Conservation (phyloP, 2,888 invertebrate genomes). For the Fragum sueziense region DNA sequence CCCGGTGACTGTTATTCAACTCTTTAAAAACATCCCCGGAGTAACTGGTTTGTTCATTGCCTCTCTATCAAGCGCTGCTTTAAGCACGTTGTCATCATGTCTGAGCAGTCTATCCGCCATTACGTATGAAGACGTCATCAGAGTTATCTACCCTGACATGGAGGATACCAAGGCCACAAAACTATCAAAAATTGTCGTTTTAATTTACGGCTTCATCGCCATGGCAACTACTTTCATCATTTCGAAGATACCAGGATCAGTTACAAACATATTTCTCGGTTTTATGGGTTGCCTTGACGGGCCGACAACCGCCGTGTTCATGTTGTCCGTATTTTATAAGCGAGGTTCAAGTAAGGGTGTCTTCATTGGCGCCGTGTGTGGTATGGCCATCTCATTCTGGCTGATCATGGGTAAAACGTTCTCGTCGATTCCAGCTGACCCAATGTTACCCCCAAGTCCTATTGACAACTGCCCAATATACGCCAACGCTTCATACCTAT, state of each 20-base stretch:
- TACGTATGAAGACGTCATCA: constrained; percentile 38
- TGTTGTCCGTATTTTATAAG: constrained; percentile 26
- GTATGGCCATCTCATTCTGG: constrained; percentile 18
- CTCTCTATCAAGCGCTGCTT: constrained; percentile 36
- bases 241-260: constrained; percentile 17
- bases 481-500: not conserved
- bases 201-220: constrained; percentile 23
- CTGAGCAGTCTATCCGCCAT: constrained; percentile 35
- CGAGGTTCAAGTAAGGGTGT: constrained; percentile 31
- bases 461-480: constrained; percentile 23
- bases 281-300: constrained; percentile 45
- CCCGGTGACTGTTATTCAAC: constrained; percentile 26
- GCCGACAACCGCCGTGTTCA: constrained; percentile 31
- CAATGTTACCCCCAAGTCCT: constrained; percentile 21
- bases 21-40: constrained; percentile 31
- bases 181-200: constrained; percentile 17
- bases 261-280: constrained; percentile 19
- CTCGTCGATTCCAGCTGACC: constrained; percentile 12
- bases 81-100: constrained; percentile 41
- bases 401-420: constrained; percentile 28
- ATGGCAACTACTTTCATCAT: constrained; percentile 22
- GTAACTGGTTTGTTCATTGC: constrained; percentile 44
- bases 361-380: constrained; percentile 22
- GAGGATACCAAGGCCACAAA: constrained; percentile 25
- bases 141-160: constrained; percentile 30